A percentile compares a stretch with the other conserved stretches of the same genome.
These are phyloP conservation scores for Bos javanicus DNA, from an alignment of 2,113 vertebrate species.

Conservation along the genomic window DNA sequence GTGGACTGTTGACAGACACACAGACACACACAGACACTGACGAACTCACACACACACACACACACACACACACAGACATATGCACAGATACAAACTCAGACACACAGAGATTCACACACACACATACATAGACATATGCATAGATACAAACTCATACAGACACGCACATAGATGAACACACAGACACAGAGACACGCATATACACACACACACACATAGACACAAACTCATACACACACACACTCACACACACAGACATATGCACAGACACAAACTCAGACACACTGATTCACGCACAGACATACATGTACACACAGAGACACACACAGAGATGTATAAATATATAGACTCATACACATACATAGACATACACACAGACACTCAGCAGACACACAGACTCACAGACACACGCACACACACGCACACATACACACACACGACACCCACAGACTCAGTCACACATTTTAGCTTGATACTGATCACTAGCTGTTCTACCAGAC, in stretches of 20 bases:
- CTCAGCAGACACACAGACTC: background rate
- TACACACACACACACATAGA: fast-evolving
- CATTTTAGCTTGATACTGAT: fast-evolving
- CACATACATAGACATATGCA: background rate
- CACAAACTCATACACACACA: too few species aligned
- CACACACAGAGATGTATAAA: too few species aligned
- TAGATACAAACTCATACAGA: too few species aligned
- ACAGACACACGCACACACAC: background rate
- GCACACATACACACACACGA: background rate
- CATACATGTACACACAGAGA: too few species aligned
- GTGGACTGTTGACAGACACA: background rate
- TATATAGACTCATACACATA: background rate
- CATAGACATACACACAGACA: background rate
- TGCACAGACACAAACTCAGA: too few species aligned
- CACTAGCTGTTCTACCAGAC: background rate
- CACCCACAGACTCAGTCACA: background rate
- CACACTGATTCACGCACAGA: too few species aligned
- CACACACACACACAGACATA: fast-evolving
- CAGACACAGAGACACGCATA: fast-evolving
- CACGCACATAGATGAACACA: too few species aligned
- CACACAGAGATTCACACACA: background rate
- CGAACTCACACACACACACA: background rate
- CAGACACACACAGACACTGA: background rate
- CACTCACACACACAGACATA: too few species aligned
- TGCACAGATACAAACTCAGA: background rate